Evolutionary conservation across 2,113 vertebrate genomes (phyloP).

Genomic region (Phalacrocorax aristotelis): DNA sequence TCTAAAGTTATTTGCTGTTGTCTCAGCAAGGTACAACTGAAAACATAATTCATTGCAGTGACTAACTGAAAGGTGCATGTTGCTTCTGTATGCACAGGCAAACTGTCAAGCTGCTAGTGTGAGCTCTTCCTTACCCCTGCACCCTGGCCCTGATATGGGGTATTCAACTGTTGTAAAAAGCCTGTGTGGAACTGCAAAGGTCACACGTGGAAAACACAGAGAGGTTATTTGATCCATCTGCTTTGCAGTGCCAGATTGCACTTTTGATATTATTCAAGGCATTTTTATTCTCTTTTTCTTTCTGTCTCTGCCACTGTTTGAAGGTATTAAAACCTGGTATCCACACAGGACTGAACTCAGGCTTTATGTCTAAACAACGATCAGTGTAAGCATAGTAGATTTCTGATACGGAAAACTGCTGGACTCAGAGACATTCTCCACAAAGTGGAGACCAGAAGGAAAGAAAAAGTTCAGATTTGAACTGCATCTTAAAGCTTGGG

Average conservation of each 20-base stretch:
- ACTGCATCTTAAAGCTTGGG: neutral
- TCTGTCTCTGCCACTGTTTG: neutral
- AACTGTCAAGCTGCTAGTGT: neutral
- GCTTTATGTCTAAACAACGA: neutral
- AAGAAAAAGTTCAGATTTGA: neutral
- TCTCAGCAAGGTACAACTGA: slow-evolving; percentile 4
- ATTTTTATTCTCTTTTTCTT: neutral
- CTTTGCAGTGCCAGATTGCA: neutral
- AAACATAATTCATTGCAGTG: slow-evolving; percentile 47
- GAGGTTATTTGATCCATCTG: neutral
- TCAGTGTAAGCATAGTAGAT: neutral
- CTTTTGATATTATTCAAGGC: neutral
- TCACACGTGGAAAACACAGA: neutral
- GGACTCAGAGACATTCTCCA: neutral
- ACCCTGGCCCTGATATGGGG: neutral
- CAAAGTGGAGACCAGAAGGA: neutral
- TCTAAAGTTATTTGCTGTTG: slow-evolving; percentile 41
- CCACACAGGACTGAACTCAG: neutral
- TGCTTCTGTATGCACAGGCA: slow-evolving; percentile 4
- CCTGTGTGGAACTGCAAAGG: neutral
- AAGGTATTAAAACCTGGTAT: neutral
- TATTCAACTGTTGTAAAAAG: neutral
- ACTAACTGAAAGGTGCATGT: neutral
- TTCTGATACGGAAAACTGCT: neutral
- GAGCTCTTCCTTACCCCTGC: neutral